Conservation (phyloP, 1,140 invertebrate species). For the Sitophilus oryzae region DNA sequence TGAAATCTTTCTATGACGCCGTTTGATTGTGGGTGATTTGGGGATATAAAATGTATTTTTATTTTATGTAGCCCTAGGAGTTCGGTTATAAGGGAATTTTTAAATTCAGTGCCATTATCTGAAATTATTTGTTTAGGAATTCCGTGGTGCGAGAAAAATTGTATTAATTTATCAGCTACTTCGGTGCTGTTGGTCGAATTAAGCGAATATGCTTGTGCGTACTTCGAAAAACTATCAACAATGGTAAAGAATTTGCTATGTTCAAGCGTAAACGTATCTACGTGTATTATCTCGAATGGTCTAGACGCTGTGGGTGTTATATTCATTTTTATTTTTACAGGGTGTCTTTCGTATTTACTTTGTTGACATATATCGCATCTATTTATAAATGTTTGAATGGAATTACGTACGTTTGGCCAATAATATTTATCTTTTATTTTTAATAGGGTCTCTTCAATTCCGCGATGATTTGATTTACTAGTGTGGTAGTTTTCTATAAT, state of each 20-base stretch:
- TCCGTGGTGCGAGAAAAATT: slow-evolving; percentile 1
- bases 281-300: background rate
- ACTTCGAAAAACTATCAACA: background rate
- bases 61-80: slow-evolving; percentile 19
- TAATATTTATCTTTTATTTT: no score
- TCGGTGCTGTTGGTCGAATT: background rate
- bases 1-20: slow-evolving; percentile 15
- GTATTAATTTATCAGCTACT: slow-evolving; percentile 9
- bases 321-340: slow-evolving; percentile 1
- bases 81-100: slow-evolving; percentile 15
- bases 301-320: background rate
- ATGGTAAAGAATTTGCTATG: slow-evolving; percentile 4
- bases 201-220: background rate
- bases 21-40: slow-evolving; percentile 15
- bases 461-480: slow-evolving; percentile 17
- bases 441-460: no score
- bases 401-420: no score
- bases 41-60: slow-evolving; percentile 16
- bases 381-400: no score
- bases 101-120: slow-evolving; percentile 18
- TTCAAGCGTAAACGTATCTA: background rate
- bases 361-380: no score
- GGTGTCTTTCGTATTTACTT: no score
- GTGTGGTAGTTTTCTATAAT: slow-evolving; percentile 18
- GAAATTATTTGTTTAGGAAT: slow-evolving; percentile 10